Evolutionary conservation across 1,140 invertebrate species (phyloP).

Genomic region (Sycophila sp.): DNA sequence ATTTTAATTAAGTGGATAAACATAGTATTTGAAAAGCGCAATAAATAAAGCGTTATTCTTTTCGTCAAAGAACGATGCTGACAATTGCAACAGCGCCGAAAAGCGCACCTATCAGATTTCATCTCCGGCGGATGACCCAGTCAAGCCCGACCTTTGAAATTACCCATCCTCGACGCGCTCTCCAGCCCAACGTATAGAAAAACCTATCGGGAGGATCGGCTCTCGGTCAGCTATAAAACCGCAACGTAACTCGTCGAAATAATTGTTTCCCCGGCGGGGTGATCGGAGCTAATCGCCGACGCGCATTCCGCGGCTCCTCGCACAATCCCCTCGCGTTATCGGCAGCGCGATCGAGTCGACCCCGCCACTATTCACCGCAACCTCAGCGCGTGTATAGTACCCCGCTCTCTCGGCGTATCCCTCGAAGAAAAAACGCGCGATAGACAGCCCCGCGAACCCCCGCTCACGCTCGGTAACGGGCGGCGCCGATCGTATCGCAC

Average conservation of each 20-base stretch:
- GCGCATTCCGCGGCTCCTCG: conserved; percentile 14
- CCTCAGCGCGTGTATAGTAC: background rate
- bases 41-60: too few species aligned
- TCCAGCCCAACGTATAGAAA: too few species aligned
- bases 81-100: too few species aligned
- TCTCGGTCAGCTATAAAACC: too few species aligned
- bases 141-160: too few species aligned
- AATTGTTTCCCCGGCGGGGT: background rate
- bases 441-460: background rate
- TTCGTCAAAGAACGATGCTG: too few species aligned
- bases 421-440: background rate
- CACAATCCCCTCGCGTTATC: conserved; percentile 32
- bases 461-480: conserved; percentile 5
- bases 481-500: conserved; percentile 4
- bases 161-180: background rate
- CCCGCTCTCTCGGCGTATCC: background rate
- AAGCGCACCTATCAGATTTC: too few species aligned
- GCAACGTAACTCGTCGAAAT: too few species aligned
- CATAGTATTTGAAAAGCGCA: too few species aligned
- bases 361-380: conserved; percentile 17
- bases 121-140: too few species aligned
- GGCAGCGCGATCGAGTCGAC: conserved; percentile 30
- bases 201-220: too few species aligned
- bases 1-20: too few species aligned
- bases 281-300: background rate